Conservation (phyloP, 2,113 vertebrate species). For the Gila orcuttii region DNA sequence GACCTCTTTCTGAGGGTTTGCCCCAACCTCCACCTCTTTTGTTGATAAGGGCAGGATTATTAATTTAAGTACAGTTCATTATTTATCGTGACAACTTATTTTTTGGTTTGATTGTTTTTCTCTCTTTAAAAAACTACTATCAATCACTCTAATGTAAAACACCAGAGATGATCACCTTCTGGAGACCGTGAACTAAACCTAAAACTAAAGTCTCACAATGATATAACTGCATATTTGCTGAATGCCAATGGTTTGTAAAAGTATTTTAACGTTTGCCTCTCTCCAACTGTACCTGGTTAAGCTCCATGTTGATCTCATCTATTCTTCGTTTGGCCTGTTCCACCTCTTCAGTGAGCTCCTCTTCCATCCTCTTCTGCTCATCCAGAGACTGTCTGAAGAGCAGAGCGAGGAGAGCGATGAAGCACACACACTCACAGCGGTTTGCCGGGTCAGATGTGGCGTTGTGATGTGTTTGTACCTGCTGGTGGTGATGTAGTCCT, state of each 20-base stretch:
- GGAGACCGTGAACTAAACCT: background rate
- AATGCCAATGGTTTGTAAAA: background rate
- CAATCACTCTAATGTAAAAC: background rate
- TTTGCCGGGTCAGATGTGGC: background rate
- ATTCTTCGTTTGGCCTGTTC: slow-evolving; percentile 91
- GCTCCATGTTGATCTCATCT: slow-evolving; percentile 92
- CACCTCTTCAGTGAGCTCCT: slow-evolving; percentile 90
- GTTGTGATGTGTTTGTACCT: slow-evolving; percentile 10
- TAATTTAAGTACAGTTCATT: background rate
- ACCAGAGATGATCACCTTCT: background rate
- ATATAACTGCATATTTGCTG: background rate
- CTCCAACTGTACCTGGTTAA: slow-evolving; percentile 80
- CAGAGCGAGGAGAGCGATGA: background rate
- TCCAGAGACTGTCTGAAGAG: slow-evolving; percentile 85
- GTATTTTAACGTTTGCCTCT: background rate
- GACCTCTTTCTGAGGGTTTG: too few relatives aligned
- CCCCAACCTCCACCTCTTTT: background rate
- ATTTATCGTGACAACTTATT: too few relatives aligned
- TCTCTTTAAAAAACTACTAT: too few relatives aligned
- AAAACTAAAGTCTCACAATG: background rate
- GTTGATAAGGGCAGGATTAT: background rate
- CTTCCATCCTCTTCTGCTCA: slow-evolving; percentile 92
- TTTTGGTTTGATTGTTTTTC: too few relatives aligned
- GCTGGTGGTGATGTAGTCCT: slow-evolving; percentile 80
- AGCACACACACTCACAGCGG: background rate